These are phyloP conservation scores for Anomalospiza imberbis DNA, from an alignment of 2,797 vertebrate species.

Conservation along the genomic window DNA sequence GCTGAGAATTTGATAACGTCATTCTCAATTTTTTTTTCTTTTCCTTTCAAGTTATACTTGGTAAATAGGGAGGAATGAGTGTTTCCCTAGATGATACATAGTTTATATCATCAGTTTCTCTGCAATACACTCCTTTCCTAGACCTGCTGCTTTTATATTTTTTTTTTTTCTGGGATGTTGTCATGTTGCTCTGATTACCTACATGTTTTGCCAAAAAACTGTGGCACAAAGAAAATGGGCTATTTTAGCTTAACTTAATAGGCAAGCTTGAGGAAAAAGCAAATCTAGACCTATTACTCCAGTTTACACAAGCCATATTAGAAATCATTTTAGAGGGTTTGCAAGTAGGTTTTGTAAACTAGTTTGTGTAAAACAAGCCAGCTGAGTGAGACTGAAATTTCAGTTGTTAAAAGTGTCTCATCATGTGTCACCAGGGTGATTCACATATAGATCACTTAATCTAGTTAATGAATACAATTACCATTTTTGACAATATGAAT, in stretches of 20 bases:
- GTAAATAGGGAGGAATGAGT: neutral
- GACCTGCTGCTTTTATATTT: neutral
- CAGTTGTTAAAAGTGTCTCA: neutral
- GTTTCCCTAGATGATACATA: neutral
- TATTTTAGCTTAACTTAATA: neutral
- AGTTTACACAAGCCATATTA: neutral
- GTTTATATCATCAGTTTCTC: neutral
- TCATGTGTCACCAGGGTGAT: constrained; percentile 13
- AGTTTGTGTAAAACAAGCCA: neutral
- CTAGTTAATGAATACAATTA: constrained; percentile 29
- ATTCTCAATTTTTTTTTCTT: neutral
- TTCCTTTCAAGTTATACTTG: neutral
- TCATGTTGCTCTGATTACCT: neutral
- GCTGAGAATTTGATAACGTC: neutral
- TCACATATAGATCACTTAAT: constrained; percentile 1
- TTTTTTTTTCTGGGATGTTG: neutral
- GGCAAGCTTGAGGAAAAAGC: neutral
- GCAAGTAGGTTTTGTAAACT: neutral
- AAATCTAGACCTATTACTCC: neutral
- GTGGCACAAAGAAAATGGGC: neutral
- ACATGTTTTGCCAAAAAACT: neutral
- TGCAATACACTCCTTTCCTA: neutral
- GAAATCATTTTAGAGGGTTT: neutral
- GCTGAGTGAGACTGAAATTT: neutral
- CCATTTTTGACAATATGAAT: constrained; percentile 42